Evolutionary conservation across 2,113 vertebrate genomes (phyloP).

Genomic region (Macaca mulatta): DNA sequence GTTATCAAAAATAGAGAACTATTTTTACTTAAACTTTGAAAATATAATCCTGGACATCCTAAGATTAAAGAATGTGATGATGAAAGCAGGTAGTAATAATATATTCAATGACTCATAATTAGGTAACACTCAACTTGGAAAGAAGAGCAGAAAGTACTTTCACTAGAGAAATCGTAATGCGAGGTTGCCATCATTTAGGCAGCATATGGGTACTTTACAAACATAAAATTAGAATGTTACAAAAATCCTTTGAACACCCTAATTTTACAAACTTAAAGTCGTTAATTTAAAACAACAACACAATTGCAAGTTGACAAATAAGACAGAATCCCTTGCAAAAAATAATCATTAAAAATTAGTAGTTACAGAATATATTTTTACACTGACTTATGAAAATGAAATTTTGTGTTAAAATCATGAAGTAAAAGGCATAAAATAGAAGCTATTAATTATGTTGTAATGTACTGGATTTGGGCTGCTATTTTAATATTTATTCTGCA

Average conservation of each 20-base stretch:
- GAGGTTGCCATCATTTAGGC: conserved; percentile 58
- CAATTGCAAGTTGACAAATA: conserved; percentile 58
- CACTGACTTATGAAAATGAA: not conserved
- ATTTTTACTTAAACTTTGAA: conserved; percentile 29
- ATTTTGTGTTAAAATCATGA: conserved; percentile 18
- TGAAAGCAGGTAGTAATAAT: conserved; percentile 20
- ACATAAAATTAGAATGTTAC: conserved; percentile 69
- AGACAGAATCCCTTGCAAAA: conserved; percentile 46
- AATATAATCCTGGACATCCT: not conserved
- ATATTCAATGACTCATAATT: conserved; percentile 46
- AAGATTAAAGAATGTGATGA: conserved; percentile 21
- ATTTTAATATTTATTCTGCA: conserved; percentile 28
- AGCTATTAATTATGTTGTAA: conserved; percentile 13
- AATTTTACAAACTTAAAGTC: conserved; percentile 64
- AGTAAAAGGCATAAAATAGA: conserved; percentile 19
- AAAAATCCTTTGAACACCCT: conserved; percentile 47
- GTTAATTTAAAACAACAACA: conserved; percentile 53
- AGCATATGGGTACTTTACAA: conserved; percentile 44
- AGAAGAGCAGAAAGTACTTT: conserved; percentile 47
- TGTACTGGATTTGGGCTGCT: not conserved
- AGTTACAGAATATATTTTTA: conserved; percentile 41
- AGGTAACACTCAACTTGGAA: conserved; percentile 50
- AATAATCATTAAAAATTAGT: conserved; percentile 60
- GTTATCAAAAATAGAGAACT: not conserved
- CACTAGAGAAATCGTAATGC: conserved; percentile 62